Evolutionary conservation across 2,888 invertebrate genomes (phyloP).

Genomic region (Reticulitermes lucifugus): DNA sequence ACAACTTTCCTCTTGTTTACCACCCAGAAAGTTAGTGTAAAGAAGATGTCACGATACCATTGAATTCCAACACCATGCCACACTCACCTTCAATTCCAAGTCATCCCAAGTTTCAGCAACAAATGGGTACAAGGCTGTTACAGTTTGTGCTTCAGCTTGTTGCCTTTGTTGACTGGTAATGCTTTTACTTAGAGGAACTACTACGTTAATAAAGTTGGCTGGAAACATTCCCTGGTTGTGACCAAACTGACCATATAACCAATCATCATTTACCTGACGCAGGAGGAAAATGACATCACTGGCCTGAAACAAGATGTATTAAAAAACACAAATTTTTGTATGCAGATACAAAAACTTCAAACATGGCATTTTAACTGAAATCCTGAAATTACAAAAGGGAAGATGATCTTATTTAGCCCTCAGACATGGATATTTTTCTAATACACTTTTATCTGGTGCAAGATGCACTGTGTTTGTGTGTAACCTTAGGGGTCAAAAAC

Average conservation of each 20-base stretch:
- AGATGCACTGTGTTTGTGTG: too few species aligned
- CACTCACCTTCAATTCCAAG: slow-evolving; percentile 67
- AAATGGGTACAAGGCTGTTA: slow-evolving; percentile 81
- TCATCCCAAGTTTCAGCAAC: slow-evolving; percentile 71
- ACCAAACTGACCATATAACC: slow-evolving; percentile 80
- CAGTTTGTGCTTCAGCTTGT: slow-evolving; percentile 58
- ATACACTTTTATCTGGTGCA: too few species aligned
- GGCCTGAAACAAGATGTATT: slow-evolving; percentile 67
- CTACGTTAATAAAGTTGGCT: slow-evolving; percentile 80
- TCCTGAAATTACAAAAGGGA: too few species aligned
- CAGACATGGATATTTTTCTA: too few species aligned
- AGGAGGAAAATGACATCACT: slow-evolving; percentile 79
- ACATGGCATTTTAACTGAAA: too few species aligned
- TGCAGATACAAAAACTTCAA: too few species aligned
- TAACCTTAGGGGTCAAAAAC: too few species aligned
- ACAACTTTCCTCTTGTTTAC: too few species aligned
- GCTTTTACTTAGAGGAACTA: slow-evolving; percentile 71
- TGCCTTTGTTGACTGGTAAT: slow-evolving; percentile 52
- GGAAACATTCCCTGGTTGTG: slow-evolving; percentile 86
- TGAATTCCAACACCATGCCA: slow-evolving; percentile 13
- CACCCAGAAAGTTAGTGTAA: too few species aligned
- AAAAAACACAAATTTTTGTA: too few species aligned
- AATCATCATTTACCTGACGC: slow-evolving; percentile 79
- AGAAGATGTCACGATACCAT: too few species aligned
- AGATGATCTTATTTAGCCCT: too few species aligned